Evolutionary conservation across 1,140 invertebrate species (phyloP), one percentile per base, ranked within the genome.

Genomic region (Oppia nitens): DNA sequence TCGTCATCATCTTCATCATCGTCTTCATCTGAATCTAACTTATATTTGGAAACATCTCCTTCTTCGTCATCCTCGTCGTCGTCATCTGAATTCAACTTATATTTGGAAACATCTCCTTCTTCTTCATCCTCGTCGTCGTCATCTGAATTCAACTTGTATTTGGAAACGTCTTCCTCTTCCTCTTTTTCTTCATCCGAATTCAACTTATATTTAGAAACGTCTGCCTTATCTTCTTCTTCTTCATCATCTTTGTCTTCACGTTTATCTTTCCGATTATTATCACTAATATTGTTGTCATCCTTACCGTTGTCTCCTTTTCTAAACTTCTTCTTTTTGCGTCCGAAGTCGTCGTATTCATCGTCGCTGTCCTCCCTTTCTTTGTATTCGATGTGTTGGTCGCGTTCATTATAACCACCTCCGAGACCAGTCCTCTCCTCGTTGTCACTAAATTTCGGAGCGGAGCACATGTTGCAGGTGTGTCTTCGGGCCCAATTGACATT

Each of bases 401-500:
- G 77, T 68, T 95, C 91, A 75, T 95, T 96, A 68, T 92, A 95
- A 49, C 76, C 76, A 26, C 74, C 75, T 21, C 74, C 74, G 61
- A 70, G 66, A 64, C 71, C 72, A 23, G 74, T 74, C 60, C 83
- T 72, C 68, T 82, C 81, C 71, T 86, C 83, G 50, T 91, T 81
- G 73, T 94, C 90, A 2, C 85, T 85, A 72, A 90, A 89, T 74
- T 97, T 98, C 1, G 93, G 91, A 1, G 93, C 87, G 76, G 98
- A 98, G 73, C 96, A 99, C 77, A 98, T 88, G 72, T 99, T 99
- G 72, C 96, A 99, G 53, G 87, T 89, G 66, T 85, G 83, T 49
- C 96, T 77, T 59, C 95, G 77, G 14, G 94, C 94, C 96, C 96
- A 99, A 71, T 99, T 99, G 2, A 99, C 94, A 73, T 99, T 99